Base-by-base conservation (phyloP, 2,113 vertebrate genomes). In the Rhodinocichla rosea region DNA sequence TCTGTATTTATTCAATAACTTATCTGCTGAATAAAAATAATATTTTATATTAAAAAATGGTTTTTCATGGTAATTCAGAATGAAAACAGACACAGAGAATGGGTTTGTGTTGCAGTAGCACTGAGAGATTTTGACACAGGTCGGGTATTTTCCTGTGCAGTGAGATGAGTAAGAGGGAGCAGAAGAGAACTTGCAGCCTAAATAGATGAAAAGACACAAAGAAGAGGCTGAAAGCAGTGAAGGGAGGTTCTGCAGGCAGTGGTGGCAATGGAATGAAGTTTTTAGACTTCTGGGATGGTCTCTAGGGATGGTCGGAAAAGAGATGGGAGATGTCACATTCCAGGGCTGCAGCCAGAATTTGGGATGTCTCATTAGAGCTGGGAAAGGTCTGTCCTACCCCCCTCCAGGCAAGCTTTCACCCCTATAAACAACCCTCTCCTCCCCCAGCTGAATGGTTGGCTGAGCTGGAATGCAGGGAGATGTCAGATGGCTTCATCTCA, bases 1-100 rank as follows among this genome's bases (percentile, higher is more conserved):
- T 42, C 42, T 91, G 78, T 97, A 97, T 96, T 97, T 97, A 97
- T 97, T 93, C 55, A 56, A 35, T 95, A 97, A 96, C 13, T 95
- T 97, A 96, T 95, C 19, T 4, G 4, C n/a, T 17, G 4, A 97
- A 95, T 97, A 97, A 97, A 97, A 75, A 3, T 4, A 1, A 4
- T 91, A 15, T 70, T 85, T 95, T 87, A 73, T 91, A 55, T 65
- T 0, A 17, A 82, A 70, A 16, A 69, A 11, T 4, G 6, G 1
- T 19, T 60, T 18, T 57, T 74, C 32, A 1, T 42, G 20, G 7
- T 35, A 33, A 23, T 26, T 88, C 30, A 64, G 12, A 90, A 32
- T 24, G 35, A 75, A 71, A 89, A 39, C 14, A 42, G 42, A 44
- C 4, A 13, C 33, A 27, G 59, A 40, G 11, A 27, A 45, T 15